A percentile compares a stretch with the other conserved stretches of the same genome.
Conservation (phyloP, 1,140 invertebrate genomes). For the Oscheius sp. region DNA sequence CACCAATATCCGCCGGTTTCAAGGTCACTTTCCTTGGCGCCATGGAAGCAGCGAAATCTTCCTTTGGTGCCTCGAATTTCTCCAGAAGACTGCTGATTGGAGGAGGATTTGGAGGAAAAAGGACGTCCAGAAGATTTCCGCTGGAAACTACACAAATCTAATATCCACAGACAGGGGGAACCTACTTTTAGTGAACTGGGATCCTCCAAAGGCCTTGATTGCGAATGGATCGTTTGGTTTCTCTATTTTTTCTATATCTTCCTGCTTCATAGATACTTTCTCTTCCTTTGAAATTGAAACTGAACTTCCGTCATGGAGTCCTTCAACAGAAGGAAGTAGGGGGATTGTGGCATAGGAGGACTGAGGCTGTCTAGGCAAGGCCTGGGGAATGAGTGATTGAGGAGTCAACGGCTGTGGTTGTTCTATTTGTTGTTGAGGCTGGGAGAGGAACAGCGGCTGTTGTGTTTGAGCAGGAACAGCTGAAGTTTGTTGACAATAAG, state of each 20-base stretch:
- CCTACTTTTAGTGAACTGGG: not conserved
- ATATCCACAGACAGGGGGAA: not conserved
- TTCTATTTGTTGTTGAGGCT: not conserved
- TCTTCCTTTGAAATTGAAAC: not conserved
- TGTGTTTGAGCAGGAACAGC: not conserved
- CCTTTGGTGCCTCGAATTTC: not conserved
- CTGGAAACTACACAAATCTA: not conserved
- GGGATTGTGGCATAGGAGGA: not conserved
- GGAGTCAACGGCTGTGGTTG: too few species aligned
- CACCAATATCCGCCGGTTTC: slow-evolving; percentile 9
- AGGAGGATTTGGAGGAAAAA: not conserved
- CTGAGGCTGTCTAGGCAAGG: too few species aligned
- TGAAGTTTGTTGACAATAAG: not conserved
- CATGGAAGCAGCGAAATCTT: not conserved
- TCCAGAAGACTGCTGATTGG: not conserved
- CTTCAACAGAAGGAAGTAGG: not conserved
- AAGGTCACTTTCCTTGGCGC: not conserved
- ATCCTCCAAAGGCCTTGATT: not conserved
- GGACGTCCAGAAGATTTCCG: not conserved
- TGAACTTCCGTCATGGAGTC: not conserved
- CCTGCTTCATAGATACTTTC: not conserved
- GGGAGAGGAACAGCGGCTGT: too few species aligned
- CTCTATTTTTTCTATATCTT: not conserved
- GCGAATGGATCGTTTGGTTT: not conserved
- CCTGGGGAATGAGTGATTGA: too few species aligned